Conservation (phyloP, 2,888 invertebrate genomes). For the Julus scandinavius region DNA sequence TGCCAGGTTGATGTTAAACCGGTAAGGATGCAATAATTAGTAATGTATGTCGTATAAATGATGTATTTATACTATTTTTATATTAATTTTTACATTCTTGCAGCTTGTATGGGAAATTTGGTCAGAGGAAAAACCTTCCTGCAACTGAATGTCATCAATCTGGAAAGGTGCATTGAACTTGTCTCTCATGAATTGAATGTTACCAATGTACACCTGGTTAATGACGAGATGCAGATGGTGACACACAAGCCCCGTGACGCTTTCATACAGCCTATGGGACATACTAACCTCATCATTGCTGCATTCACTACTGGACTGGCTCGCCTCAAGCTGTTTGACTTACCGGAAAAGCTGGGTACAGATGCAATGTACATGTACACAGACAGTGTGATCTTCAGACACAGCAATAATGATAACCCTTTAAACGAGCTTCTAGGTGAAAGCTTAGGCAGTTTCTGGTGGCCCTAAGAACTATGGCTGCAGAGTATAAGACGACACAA, state of each 20-base stretch:
- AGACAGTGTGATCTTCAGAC: slow-evolving; percentile 63
- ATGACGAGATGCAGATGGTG: slow-evolving; percentile 42
- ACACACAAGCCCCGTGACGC: neutral
- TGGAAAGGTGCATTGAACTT: neutral
- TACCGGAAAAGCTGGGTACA: slow-evolving; percentile 62
- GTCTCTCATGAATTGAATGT: neutral
- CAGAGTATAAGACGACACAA: slow-evolving; percentile 58
- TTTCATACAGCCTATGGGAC: neutral
- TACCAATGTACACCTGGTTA: neutral
- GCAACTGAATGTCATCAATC: neutral
- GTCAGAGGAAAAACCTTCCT: slow-evolving; percentile 35
- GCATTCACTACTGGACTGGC: slow-evolving; percentile 64
- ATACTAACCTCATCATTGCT: slow-evolving; percentile 63
- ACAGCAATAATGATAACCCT: slow-evolving; percentile 58
- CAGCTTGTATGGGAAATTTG: slow-evolving; percentile 51
- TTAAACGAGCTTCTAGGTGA: slow-evolving; percentile 60
- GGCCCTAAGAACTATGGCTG: slow-evolving; percentile 65
- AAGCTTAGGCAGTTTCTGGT: slow-evolving; percentile 63
- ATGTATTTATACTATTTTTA: neutral
- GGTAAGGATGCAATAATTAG: neutral
- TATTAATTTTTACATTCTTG: neutral
- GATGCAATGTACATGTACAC: slow-evolving; percentile 65
- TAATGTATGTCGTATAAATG: neutral
- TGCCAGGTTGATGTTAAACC: slow-evolving; percentile 29
- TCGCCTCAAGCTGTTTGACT: slow-evolving; percentile 62